phyloP scores from a whole-genome alignment of 2,113 vertebrate species.

The Corvus cornix region DNA sequence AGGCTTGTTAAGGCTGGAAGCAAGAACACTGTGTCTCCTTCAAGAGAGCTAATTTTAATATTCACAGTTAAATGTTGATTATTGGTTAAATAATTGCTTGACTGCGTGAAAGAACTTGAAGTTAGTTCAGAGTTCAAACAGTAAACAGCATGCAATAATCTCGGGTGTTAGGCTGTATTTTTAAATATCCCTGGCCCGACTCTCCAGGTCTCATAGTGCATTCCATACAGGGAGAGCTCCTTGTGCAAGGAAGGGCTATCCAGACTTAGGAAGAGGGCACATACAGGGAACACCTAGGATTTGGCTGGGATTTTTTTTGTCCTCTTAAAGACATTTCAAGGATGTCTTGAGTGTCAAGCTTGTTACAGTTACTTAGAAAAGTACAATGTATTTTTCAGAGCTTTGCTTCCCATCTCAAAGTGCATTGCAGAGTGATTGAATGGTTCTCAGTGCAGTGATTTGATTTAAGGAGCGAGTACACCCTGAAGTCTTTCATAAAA shows the following conservation, averaged over 20 bases:
- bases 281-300: not conserved
- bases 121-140: not conserved
- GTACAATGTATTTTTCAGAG: not conserved
- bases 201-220: not conserved
- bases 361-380: not conserved
- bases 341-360: not conserved
- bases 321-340: not conserved
- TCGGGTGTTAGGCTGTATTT: not conserved
- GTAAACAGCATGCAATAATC: not conserved
- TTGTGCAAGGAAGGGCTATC: not conserved
- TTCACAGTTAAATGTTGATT: conserved; percentile 30
- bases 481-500: not conserved
- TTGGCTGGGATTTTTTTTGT: not conserved
- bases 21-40: conserved; percentile 11
- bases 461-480: not conserved
- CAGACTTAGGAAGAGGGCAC: not conserved
- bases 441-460: not conserved
- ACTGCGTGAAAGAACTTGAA: not conserved
- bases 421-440: not conserved
- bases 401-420: not conserved
- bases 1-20: conserved; percentile 29
- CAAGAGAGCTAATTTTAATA: conserved; percentile 17
- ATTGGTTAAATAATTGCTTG: conserved; percentile 45
- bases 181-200: not conserved
- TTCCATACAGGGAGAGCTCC: not conserved